Evolutionary conservation across 2,888 invertebrate species (phyloP).

Genomic region (Eledone cirrhosa): DNA sequence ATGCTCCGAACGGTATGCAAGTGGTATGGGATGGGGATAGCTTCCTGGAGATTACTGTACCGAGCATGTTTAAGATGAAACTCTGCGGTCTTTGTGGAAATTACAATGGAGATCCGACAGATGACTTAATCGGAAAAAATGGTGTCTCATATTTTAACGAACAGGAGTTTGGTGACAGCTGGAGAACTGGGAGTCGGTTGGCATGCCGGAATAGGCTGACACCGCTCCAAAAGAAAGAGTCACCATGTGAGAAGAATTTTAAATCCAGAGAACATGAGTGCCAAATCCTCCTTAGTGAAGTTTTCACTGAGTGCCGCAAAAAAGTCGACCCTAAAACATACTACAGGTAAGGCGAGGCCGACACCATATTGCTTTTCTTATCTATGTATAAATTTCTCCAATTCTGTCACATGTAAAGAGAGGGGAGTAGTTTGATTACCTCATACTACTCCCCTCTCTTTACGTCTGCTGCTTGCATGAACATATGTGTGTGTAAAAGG

Average conservation of each 20-base stretch:
- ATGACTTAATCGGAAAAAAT: constrained; percentile 75
- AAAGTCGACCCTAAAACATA: constrained; percentile 84
- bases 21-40: constrained; percentile 93
- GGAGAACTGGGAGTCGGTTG: constrained; percentile 84
- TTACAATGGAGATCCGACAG: constrained; percentile 85
- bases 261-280: constrained; percentile 66
- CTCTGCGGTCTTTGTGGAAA: constrained; percentile 95
- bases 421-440: too few species aligned
- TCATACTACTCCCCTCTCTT: too few species aligned
- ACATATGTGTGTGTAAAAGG: too few species aligned
- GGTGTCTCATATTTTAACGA: constrained; percentile 73
- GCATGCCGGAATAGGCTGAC: constrained; percentile 53
- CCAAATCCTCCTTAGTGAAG: constrained; percentile 70
- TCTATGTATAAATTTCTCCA: too few species aligned
- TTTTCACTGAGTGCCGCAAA: constrained; percentile 81
- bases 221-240: constrained; percentile 39
- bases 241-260: constrained; percentile 49
- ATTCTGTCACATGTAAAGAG: too few species aligned
- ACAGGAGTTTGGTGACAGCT: constrained; percentile 83
- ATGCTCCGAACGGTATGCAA: constrained; percentile 74
- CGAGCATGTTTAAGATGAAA: constrained; percentile 77
- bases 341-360: constrained; percentile 75
- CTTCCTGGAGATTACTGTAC: constrained; percentile 85
- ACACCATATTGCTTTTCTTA: too few species aligned
- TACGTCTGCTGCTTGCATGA: too few species aligned